Evolutionary conservation across 2,797 vertebrate species (phyloP), one percentile per base, ranked within the genome.

Genomic region (Hafferia zeledoni): DNA sequence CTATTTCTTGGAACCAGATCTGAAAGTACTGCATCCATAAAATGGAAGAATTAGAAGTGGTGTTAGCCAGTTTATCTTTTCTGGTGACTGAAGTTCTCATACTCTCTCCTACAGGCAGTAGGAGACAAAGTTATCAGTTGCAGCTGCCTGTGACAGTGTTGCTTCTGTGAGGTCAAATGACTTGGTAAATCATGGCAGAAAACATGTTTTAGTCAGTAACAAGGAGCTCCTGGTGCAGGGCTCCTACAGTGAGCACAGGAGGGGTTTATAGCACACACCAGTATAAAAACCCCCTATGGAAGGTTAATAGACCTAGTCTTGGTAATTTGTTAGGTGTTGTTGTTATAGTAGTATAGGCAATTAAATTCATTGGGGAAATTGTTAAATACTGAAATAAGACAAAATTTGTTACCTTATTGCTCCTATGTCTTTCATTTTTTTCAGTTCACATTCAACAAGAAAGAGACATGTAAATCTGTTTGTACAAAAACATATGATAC

Each of bases 391-490:
- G 22, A 43, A 71, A 74, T 57, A 31, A 39, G n/a, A 35, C 28
- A 13, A 25, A 59, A 25, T 35, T 79, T 28, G 4, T 77, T 53
- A 55, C 5, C 3, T 35, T 52, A 94, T 89, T 96, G 79, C 52
- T 95, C 41, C 65, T 11, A 17, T 80, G 53, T 64, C 33, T 78
- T 83, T 96, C 50, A n/a, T 83, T 97, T 97, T 96, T 96, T 94
- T 97, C 97, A 99, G 99, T 99, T 99, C 97, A 96, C 87, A 1
- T 99, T 99, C 97, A 99, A 98, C 87, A 98, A 98, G 65, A 56
- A 96, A 37, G 98, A 98, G 39, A 97, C 87, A 2, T 99, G 99
- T 96, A 97, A 97, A 82, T 85, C 93, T 77, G 99, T 99, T 78
- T 99, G 99, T 85, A 98, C 96, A 46, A 99, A 98, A 97, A 91